Evolutionary conservation across 2,888 invertebrate species (phyloP).

Genomic region (Diarsia rubi): DNA sequence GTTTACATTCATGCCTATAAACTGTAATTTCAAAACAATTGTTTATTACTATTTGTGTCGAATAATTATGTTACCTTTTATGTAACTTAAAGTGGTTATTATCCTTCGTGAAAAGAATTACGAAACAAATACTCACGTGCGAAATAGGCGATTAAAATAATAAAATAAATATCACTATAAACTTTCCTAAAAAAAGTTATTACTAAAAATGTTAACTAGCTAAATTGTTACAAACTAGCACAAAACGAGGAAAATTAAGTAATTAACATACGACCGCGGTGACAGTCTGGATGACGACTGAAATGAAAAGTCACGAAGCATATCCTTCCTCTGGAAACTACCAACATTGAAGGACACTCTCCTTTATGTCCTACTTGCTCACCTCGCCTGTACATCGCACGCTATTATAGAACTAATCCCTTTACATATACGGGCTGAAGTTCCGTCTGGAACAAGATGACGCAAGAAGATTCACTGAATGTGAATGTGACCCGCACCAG

Average conservation of each 20-base stretch:
- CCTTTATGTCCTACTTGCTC: slow-evolving; percentile 86
- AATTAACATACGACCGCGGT: slow-evolving; percentile 75
- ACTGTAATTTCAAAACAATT: slow-evolving; percentile 41
- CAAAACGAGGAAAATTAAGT: slow-evolving; percentile 66
- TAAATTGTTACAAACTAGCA: slow-evolving; percentile 43
- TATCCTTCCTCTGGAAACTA: slow-evolving; percentile 82
- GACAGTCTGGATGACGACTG: slow-evolving; percentile 79
- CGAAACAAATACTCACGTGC: slow-evolving; percentile 58
- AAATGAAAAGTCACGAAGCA: slow-evolving; percentile 82
- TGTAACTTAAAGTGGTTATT: background rate
- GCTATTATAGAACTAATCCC: slow-evolving; percentile 61
- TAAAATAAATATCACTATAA: slow-evolving; percentile 30
- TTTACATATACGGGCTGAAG: slow-evolving; percentile 69
- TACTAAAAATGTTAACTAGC: slow-evolving; percentile 32
- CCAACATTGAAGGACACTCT: slow-evolving; percentile 85
- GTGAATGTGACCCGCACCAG: slow-evolving; percentile 81
- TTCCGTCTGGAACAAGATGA: slow-evolving; percentile 66
- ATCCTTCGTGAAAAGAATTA: slow-evolving; percentile 1
- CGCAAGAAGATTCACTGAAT: slow-evolving; percentile 81
- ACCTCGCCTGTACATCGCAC: slow-evolving; percentile 77
- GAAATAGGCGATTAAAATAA: slow-evolving; percentile 8
- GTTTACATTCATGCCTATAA: slow-evolving; percentile 40
- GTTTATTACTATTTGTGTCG: slow-evolving; percentile 21
- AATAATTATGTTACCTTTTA: slow-evolving; percentile 13
- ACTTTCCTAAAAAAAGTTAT: slow-evolving; percentile 7